phyloP scores from a whole-genome alignment of 2,888 invertebrate genomes.

The Hyles lineata region DNA sequence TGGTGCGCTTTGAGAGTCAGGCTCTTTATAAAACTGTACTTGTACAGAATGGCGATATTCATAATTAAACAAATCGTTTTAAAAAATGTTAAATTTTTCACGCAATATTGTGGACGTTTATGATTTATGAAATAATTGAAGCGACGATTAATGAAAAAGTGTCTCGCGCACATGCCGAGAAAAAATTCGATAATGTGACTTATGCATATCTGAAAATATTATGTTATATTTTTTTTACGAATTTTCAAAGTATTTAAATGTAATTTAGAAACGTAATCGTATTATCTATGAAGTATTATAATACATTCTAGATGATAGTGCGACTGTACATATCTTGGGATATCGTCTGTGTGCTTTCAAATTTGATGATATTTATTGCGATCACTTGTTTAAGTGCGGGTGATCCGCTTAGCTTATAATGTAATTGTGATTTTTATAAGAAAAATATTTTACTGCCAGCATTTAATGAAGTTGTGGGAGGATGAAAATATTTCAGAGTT shows the following conservation, averaged over 20 bases:
- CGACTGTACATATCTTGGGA: constrained; percentile 24
- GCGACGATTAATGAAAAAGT: not conserved
- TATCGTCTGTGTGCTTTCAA: constrained; percentile 22
- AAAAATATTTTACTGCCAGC: constrained; percentile 14
- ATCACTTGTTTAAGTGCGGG: constrained; percentile 2
- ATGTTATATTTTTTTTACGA: constrained; percentile 9
- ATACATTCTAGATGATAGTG: constrained; percentile 19
- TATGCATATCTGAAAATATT: constrained; percentile 14
- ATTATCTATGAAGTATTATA: constrained; percentile 22
- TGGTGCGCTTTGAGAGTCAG: not conserved
- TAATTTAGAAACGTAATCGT: constrained; percentile 24
- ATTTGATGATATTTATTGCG: constrained; percentile 18
- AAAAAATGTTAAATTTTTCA: not conserved
- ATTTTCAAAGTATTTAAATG: constrained; percentile 24
- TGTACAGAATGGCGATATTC: not conserved
- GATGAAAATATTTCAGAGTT: not conserved
- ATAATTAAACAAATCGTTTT: not conserved
- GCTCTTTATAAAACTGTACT: constrained; percentile 4
- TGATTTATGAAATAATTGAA: not conserved
- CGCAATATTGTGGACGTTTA: not conserved
- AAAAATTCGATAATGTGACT: not conserved
- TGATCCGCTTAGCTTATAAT: constrained; percentile 18
- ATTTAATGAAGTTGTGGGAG: constrained; percentile 11
- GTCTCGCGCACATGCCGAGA: not conserved
- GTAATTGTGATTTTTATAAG: constrained; percentile 30